Conservation (phyloP, 2,888 invertebrate species). For the Drosophila paranaensis region DNA sequence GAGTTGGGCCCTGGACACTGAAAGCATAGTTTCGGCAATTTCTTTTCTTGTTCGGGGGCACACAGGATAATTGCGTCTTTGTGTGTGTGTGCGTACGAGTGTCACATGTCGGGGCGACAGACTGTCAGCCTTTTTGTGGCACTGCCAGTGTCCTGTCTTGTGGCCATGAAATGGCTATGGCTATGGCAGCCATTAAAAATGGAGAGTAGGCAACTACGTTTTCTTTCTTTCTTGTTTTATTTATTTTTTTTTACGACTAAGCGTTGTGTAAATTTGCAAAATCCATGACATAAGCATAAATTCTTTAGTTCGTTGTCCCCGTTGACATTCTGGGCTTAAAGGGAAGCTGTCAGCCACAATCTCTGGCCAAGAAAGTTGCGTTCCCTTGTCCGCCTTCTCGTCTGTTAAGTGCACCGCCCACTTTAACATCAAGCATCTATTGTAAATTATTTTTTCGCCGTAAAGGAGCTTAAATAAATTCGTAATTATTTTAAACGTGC, state of each 20-base stretch:
- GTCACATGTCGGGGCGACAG: constrained; percentile 31
- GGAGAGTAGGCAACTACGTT: constrained; percentile 56
- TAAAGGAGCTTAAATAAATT: constrained; percentile 79
- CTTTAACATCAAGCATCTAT: constrained; percentile 42
- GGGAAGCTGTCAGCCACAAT: constrained; percentile 30
- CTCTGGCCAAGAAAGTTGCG: constrained; percentile 22
- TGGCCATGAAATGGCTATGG: constrained; percentile 56
- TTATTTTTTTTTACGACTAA: constrained; percentile 64
- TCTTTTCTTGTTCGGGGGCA: constrained; percentile 42
- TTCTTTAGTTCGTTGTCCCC: constrained; percentile 27
- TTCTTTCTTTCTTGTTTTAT: constrained; percentile 36
- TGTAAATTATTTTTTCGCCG: constrained; percentile 71
- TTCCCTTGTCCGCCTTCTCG: constrained; percentile 9
- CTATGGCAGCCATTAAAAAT: constrained; percentile 73
- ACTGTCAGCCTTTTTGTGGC: constrained; percentile 56
- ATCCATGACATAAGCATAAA: constrained; percentile 78
- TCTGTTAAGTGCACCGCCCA: constrained; percentile 25
- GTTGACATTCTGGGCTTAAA: constrained; percentile 29
- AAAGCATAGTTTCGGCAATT: constrained; percentile 54
- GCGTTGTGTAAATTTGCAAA: constrained; percentile 70
- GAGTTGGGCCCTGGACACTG: constrained; percentile 27
- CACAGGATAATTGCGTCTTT: constrained; percentile 68
- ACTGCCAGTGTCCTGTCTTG: constrained; percentile 40
- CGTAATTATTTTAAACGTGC: constrained; percentile 78
- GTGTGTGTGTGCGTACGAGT: constrained; percentile 34